Evolutionary conservation across 2,797 vertebrate genomes (phyloP).

Genomic region (Vireo griseus): DNA sequence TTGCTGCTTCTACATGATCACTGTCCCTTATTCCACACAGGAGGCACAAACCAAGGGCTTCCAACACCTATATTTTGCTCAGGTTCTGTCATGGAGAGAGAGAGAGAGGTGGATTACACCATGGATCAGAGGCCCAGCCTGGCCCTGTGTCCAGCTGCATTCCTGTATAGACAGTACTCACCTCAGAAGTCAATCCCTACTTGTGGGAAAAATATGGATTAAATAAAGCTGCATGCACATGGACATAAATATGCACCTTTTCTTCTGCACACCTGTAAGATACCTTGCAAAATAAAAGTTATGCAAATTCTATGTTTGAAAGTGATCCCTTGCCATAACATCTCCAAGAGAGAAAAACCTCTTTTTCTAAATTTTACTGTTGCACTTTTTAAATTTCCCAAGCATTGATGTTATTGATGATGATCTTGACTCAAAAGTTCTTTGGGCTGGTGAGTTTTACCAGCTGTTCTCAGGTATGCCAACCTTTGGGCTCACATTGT

Average conservation of each 20-base stretch:
- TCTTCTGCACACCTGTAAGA: neutral
- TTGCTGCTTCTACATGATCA: neutral
- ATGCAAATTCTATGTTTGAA: neutral
- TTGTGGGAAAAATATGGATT: neutral
- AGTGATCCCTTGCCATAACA: neutral
- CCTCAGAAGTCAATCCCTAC: neutral
- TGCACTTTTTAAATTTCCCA: neutral
- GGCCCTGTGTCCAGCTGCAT: neutral
- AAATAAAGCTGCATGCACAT: neutral
- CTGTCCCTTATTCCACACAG: neutral
- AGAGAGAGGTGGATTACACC: neutral
- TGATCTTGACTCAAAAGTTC: slow-evolving; percentile 1
- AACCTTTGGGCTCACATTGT: neutral
- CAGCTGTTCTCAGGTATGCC: neutral
- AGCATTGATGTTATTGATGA: neutral
- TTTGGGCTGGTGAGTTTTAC: slow-evolving; percentile 35
- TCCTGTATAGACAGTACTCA: neutral
- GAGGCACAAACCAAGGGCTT: neutral
- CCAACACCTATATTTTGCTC: neutral
- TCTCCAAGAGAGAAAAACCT: neutral
- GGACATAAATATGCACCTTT: neutral
- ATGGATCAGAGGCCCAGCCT: neutral
- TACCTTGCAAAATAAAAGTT: accelerated
- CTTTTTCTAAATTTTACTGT: neutral
- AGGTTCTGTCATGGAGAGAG: neutral